Evolutionary conservation across 2,113 vertebrate species (phyloP).

Genomic region (Dissostichus mawsoni): DNA sequence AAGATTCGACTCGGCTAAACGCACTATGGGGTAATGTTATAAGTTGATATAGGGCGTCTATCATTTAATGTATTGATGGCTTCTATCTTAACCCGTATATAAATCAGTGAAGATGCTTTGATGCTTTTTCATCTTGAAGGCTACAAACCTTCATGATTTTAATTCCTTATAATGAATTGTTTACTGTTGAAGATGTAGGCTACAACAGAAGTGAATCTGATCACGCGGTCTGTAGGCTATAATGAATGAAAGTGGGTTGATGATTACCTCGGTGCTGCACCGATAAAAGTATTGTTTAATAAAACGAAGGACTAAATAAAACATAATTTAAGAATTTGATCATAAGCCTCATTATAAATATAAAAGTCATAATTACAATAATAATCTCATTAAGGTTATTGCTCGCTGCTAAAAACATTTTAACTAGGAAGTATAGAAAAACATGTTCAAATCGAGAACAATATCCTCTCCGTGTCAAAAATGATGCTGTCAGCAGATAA

Average conservation of each 20-base stretch:
- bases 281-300: neutral
- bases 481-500: neutral
- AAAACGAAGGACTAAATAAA: neutral
- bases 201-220: neutral
- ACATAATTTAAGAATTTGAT: neutral
- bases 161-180: neutral
- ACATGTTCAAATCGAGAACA: constrained; percentile 13
- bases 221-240: neutral
- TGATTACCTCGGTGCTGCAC: neutral
- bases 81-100: neutral
- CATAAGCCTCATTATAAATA: neutral
- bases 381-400: neutral
- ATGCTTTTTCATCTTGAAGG: neutral
- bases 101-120: neutral
- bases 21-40: neutral
- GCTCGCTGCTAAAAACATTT: neutral
- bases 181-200: neutral
- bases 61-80: too few relatives aligned
- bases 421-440: neutral
- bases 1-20: neutral
- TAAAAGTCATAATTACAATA: neutral
- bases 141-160: neutral
- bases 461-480: neutral
- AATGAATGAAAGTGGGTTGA: neutral
- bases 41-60: too few relatives aligned